Conservation (phyloP, 2,888 invertebrate species). For the Heliconius aoede region DNA sequence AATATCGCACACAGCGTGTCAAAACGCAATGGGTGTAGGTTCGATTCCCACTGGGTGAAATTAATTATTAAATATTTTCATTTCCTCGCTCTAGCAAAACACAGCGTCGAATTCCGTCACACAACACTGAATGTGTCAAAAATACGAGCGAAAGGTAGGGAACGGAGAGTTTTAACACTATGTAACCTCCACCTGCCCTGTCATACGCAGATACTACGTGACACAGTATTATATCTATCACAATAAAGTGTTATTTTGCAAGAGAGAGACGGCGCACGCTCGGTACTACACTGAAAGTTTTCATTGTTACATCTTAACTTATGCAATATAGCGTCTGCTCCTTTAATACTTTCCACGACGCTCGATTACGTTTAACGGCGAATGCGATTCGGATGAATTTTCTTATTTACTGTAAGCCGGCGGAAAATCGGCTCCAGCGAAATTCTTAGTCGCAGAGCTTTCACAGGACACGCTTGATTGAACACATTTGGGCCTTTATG, state of each 20-base stretch:
- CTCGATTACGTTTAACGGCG: constrained; percentile 81
- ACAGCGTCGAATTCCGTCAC: no score
- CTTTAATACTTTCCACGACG: constrained; percentile 81
- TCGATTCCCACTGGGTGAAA: no score
- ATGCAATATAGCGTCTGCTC: constrained; percentile 81
- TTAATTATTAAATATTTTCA: no score
- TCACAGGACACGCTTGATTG: constrained; percentile 71
- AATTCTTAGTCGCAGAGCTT: constrained; percentile 68
- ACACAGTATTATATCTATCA: constrained; percentile 66
- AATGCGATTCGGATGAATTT: constrained; percentile 76
- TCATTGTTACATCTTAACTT: constrained; percentile 82
- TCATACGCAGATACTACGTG: no score
- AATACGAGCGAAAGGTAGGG: no score
- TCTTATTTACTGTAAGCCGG: constrained; percentile 80
- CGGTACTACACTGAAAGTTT: constrained; percentile 77
- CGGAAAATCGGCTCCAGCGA: constrained; percentile 67
- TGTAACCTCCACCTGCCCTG: no score
- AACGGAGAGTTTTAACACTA: no score
- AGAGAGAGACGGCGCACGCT: constrained; percentile 77
- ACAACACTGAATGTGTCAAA: no score
- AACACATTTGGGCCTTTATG: constrained; percentile 60
- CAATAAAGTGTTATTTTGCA: constrained; percentile 66
- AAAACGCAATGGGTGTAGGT: no score
- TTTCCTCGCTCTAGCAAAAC: no score
- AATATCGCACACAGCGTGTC: constrained; percentile 1